phyloP scores from a whole-genome alignment of 2,113 vertebrate species.

The Rhinopomastus cyanomelas region DNA sequence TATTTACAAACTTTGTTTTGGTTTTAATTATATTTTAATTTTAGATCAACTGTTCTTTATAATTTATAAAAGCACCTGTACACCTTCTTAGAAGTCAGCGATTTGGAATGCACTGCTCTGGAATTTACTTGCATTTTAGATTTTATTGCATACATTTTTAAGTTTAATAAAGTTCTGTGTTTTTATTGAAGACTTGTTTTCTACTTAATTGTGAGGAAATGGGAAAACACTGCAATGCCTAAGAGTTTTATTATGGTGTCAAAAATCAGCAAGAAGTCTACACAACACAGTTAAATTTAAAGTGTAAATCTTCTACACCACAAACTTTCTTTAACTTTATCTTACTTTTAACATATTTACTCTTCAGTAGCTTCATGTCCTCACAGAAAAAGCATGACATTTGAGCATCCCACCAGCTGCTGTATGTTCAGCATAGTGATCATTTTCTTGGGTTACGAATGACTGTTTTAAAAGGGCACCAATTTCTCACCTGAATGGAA shows the following conservation, averaged over 20 bases:
- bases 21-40: neutral
- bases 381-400: neutral
- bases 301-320: neutral
- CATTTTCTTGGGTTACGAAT: neutral
- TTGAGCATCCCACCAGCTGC: neutral
- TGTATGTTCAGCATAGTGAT: neutral
- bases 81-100: neutral
- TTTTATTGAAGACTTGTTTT: constrained; percentile 22
- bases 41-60: neutral
- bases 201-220: constrained; percentile 43
- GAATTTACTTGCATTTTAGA: neutral
- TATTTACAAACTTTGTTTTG: neutral
- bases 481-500: neutral
- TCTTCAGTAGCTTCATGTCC: neutral
- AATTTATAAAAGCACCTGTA: neutral
- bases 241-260: constrained; percentile 42
- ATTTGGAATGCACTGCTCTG: neutral
- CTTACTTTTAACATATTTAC: neutral
- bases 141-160: constrained; percentile 7
- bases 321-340: neutral
- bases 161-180: constrained; percentile 18
- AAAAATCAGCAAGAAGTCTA: constrained; percentile 41
- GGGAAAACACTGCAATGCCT: neutral
- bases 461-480: neutral
- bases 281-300: constrained; percentile 24